These are phyloP conservation scores for Halichoeres trimaculatus DNA, from an alignment of 2,113 vertebrate species.

Conservation along the genomic window DNA sequence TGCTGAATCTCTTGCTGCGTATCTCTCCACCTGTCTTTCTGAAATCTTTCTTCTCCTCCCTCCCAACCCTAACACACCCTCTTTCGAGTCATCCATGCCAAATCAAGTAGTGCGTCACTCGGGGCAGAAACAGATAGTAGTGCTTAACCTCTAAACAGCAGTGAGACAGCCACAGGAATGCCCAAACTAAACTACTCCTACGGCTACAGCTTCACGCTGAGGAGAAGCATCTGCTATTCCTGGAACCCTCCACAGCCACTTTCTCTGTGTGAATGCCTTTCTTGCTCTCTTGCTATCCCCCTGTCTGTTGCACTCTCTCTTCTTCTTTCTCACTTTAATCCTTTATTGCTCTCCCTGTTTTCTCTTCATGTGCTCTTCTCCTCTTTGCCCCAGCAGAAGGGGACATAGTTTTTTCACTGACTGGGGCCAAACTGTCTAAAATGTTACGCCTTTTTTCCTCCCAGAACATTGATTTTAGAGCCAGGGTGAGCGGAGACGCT, in stretches of 20 bases:
- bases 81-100: background rate
- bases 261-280: conserved; percentile 27
- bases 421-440: conserved; percentile 44
- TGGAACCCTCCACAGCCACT: conserved; percentile 30
- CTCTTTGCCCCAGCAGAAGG: conserved; percentile 28
- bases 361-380: conserved; percentile 35
- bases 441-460: conserved; percentile 44
- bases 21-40: background rate
- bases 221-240: conserved; percentile 65
- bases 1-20: background rate
- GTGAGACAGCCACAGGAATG: conserved; percentile 55
- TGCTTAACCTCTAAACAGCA: conserved; percentile 42
- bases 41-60: background rate
- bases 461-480: conserved; percentile 65
- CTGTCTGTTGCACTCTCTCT: background rate
- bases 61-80: background rate
- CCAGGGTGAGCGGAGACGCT: conserved; percentile 43
- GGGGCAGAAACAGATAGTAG: conserved; percentile 25
- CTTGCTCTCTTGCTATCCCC: conserved; percentile 3
- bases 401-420: conserved; percentile 51
- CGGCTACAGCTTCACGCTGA: conserved; percentile 46
- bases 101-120: conserved; percentile 38
- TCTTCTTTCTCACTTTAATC: conserved; percentile 14
- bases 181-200: conserved; percentile 57
- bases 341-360: conserved; percentile 11